These are phyloP conservation scores for Oophaga pumilio DNA, from an alignment of 2,113 vertebrate species.

Conservation along the genomic window DNA sequence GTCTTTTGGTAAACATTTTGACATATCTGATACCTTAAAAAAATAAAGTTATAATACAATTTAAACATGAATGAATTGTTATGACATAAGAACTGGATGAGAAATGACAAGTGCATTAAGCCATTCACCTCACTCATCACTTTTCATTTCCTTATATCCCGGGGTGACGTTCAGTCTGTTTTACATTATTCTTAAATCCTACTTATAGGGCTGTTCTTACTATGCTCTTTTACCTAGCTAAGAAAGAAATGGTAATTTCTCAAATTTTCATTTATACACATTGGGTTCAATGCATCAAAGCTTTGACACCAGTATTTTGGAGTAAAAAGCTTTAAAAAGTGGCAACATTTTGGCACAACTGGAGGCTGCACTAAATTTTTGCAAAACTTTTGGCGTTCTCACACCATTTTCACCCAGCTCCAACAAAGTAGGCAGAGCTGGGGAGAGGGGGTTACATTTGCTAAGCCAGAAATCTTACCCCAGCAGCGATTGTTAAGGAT, in stretches of 20 bases:
- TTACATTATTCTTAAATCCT: neutral
- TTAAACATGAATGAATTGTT: neutral
- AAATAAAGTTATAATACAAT: neutral
- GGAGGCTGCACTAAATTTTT: too few relatives aligned
- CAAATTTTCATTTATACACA: neutral
- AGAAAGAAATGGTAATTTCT: neutral
- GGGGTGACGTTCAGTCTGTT: neutral
- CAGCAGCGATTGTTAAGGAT: too few relatives aligned
- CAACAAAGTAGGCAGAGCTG: too few relatives aligned
- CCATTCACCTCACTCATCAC: neutral
- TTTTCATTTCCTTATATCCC: neutral
- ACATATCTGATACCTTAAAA: neutral
- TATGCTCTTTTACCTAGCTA: neutral
- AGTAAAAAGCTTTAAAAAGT: too few relatives aligned
- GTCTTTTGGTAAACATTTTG: constrained; percentile 5
- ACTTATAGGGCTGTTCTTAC: neutral
- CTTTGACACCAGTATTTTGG: too few relatives aligned
- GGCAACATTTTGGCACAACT: too few relatives aligned
- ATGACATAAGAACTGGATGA: neutral
- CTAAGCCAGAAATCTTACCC: too few relatives aligned
- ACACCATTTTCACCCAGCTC: too few relatives aligned
- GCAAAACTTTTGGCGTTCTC: too few relatives aligned
- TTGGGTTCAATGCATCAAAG: too few relatives aligned
- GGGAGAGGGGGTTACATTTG: too few relatives aligned
- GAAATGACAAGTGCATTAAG: neutral